These are phyloP conservation scores for Macropus fuliginosus DNA, from an alignment of 2,797 vertebrate genomes.

Conservation along the genomic window DNA sequence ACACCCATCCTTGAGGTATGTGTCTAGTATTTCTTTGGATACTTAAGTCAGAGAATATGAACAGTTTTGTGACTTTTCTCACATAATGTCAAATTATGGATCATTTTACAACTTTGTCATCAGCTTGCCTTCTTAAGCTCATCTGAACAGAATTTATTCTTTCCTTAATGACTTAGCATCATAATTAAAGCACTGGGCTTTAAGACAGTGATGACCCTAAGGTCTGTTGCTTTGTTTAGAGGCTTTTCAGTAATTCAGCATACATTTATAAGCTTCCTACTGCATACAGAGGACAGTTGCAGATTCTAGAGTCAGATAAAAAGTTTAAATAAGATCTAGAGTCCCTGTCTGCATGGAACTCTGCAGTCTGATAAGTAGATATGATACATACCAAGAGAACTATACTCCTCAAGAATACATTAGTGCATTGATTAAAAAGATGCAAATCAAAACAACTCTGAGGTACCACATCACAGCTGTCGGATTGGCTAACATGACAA, in stretches of 20 bases:
- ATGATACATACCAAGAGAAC: neutral
- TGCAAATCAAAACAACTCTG: no score
- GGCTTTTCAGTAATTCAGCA: neutral
- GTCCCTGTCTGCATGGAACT: neutral
- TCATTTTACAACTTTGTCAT: neutral
- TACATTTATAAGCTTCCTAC: neutral
- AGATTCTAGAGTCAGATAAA: neutral
- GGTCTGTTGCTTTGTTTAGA: neutral
- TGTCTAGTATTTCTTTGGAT: neutral
- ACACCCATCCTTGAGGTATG: neutral
- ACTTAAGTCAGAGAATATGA: neutral
- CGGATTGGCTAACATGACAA: no score
- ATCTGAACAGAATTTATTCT: neutral
- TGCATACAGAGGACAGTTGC: neutral
- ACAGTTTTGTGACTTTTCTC: neutral
- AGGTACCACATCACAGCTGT: no score
- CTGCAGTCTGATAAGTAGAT: neutral
- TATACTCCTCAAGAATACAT: neutral
- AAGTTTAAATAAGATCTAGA: neutral
- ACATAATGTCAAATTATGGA: neutral
- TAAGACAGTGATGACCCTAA: neutral
- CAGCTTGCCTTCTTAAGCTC: neutral
- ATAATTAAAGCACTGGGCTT: neutral
- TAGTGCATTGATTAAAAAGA: neutral
- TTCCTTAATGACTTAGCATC: neutral